phyloP scores from a whole-genome alignment of 1,140 invertebrate species.

The Lethrus apterus region DNA sequence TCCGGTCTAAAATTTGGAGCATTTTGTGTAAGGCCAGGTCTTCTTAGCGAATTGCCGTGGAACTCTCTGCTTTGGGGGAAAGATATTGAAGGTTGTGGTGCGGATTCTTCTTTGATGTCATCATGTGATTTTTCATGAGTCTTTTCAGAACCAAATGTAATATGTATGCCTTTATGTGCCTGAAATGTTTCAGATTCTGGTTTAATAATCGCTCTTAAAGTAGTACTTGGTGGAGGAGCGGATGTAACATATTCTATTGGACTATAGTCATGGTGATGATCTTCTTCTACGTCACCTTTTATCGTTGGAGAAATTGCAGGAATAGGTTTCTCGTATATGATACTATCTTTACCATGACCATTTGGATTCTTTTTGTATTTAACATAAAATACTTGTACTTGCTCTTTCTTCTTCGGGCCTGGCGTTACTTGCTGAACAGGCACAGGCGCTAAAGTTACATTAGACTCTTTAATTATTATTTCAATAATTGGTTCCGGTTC shows the following conservation, averaged over 20 bases:
- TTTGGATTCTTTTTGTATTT: slow-evolving; percentile 77
- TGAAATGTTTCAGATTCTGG: slow-evolving; percentile 77
- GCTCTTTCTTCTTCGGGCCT: slow-evolving; percentile 62
- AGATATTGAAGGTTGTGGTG: slow-evolving; percentile 51
- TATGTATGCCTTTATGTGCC: slow-evolving; percentile 62
- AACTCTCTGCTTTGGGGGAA: slow-evolving; percentile 43
- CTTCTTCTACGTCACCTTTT: slow-evolving; percentile 49
- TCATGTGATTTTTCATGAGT: slow-evolving; percentile 46
- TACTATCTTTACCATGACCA: slow-evolving; percentile 54
- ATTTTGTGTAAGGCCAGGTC: slow-evolving; percentile 34
- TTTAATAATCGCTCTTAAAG: slow-evolving; percentile 70
- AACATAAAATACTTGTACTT: slow-evolving; percentile 83
- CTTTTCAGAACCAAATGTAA: slow-evolving; percentile 62
- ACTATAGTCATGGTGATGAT: slow-evolving; percentile 36
- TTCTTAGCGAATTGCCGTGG: slow-evolving; percentile 22
- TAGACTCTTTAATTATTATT: slow-evolving; percentile 84
- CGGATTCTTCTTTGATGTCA: slow-evolving; percentile 46
- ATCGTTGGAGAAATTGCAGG: slow-evolving; percentile 62
- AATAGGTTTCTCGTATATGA: slow-evolving; percentile 69
- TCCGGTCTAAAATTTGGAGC: slow-evolving; percentile 23
- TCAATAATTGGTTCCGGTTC: slow-evolving; percentile 84
- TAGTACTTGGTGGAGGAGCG: slow-evolving; percentile 59
- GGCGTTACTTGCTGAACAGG: slow-evolving; percentile 44
- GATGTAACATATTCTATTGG: slow-evolving; percentile 41
- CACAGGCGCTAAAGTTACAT: slow-evolving; percentile 63